Conservation (phyloP, 2,888 invertebrate genomes). For the Tubulanus polymorphus region DNA sequence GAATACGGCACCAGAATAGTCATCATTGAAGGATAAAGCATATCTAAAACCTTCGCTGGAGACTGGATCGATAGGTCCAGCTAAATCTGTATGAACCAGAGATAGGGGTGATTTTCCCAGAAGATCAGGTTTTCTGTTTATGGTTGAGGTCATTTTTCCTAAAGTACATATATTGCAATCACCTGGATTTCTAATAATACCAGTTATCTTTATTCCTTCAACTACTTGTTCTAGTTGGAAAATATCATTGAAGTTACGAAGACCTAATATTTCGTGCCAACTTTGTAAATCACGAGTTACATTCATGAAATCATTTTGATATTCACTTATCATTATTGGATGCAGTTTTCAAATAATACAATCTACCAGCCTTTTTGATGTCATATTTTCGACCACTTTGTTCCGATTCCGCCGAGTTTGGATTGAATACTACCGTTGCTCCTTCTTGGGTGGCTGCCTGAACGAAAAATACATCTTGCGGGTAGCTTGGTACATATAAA, state of each 20-base stretch:
- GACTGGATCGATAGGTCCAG: constrained; percentile 9
- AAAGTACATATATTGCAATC: constrained; percentile 12
- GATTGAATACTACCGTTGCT: constrained; percentile 15
- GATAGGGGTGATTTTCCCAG: neutral
- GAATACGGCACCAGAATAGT: constrained; percentile 12
- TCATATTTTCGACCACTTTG: constrained; percentile 4
- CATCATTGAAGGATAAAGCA: constrained; percentile 15
- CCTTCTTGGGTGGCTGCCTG: constrained; percentile 18
- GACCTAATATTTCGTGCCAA: constrained; percentile 15
- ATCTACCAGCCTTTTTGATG: constrained; percentile 10
- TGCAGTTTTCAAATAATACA: constrained; percentile 5
- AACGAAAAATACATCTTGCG: constrained; percentile 22
- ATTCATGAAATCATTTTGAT: neutral
- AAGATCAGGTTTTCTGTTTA: too few species aligned
- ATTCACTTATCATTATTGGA: neutral
- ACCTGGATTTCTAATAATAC: neutral
- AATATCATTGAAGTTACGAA: constrained; percentile 16
- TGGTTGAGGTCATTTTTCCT: constrained; percentile 4
- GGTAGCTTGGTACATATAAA: constrained; percentile 17
- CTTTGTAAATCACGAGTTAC: neutral
- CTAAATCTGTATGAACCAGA: constrained; percentile 10
- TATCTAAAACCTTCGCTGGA: constrained; percentile 15
- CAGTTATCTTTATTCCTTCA: constrained; percentile 12
- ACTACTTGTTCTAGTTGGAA: constrained; percentile 14
- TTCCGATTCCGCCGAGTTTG: too few species aligned